Conservation (phyloP, 2,888 invertebrate genomes). For the Pardosa pseudoannulata region DNA sequence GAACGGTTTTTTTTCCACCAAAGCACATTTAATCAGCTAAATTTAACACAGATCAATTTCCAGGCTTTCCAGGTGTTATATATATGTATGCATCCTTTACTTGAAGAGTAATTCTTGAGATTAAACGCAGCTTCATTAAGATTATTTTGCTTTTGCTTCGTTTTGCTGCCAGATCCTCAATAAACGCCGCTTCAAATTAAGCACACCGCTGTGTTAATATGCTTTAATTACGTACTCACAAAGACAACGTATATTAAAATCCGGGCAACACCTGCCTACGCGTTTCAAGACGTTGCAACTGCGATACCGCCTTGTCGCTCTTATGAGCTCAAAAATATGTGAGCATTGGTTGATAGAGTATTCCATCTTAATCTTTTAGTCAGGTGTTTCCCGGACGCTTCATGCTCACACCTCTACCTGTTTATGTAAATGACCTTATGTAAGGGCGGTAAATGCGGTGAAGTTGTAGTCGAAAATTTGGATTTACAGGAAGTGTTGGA, state of each 20-base stretch:
- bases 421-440: constrained; percentile 5
- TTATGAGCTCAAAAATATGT: constrained; percentile 9
- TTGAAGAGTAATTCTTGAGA: no score
- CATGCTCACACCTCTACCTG: constrained; percentile 10
- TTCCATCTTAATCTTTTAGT: neutral
- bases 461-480: no score
- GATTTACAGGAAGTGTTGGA: no score
- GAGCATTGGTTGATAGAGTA: neutral
- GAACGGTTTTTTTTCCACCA: no score
- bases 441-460: constrained; percentile 4
- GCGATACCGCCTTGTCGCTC: neutral
- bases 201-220: neutral
- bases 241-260: neutral
- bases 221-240: constrained; percentile 1
- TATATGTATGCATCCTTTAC: no score
- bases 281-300: neutral
- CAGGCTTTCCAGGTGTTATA: no score
- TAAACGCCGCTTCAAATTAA: neutral
- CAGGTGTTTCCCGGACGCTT: constrained; percentile 9
- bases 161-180: no score
- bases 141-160: no score
- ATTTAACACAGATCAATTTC: no score
- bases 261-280: neutral
- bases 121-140: no score
- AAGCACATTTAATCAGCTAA: no score